These are phyloP conservation scores for Calypte anna DNA, from an alignment of 2,113 vertebrate species.

Conservation along the genomic window DNA sequence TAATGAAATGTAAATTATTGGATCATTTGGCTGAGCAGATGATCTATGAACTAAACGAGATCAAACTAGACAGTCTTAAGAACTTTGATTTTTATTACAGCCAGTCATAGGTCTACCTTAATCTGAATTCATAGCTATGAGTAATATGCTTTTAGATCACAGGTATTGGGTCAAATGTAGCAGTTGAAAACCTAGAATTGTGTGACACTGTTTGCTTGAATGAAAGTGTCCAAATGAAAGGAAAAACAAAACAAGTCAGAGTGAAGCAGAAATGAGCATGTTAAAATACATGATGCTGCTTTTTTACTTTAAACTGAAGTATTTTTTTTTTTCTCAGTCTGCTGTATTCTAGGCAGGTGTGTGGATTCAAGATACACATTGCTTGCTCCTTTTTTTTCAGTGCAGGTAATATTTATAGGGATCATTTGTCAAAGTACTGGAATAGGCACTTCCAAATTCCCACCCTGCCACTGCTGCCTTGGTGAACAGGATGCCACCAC, in stretches of 20 bases:
- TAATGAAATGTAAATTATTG: background rate
- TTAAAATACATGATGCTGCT: background rate
- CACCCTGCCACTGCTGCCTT: background rate
- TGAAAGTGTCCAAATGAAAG: background rate
- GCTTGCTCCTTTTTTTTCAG: background rate
- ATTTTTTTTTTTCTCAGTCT: background rate
- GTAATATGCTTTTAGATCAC: background rate
- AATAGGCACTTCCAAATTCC: background rate
- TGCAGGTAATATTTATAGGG: background rate
- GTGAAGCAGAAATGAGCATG: rapidly evolving
- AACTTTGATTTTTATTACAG: background rate
- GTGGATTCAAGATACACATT: background rate
- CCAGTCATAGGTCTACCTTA: background rate
- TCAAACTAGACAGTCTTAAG: background rate
- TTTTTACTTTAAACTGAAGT: background rate
- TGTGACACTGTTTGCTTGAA: background rate
- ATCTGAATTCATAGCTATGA: background rate
- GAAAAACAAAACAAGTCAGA: background rate
- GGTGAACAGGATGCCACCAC: background rate
- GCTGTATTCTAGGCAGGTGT: background rate
- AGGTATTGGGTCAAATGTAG: background rate
- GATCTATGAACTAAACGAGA: background rate
- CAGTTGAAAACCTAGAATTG: rapidly evolving
- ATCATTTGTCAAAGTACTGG: background rate
- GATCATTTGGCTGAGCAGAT: background rate